Base-by-base conservation (phyloP, 1,140 invertebrate genomes). In the Drosophila funebris region DNA sequence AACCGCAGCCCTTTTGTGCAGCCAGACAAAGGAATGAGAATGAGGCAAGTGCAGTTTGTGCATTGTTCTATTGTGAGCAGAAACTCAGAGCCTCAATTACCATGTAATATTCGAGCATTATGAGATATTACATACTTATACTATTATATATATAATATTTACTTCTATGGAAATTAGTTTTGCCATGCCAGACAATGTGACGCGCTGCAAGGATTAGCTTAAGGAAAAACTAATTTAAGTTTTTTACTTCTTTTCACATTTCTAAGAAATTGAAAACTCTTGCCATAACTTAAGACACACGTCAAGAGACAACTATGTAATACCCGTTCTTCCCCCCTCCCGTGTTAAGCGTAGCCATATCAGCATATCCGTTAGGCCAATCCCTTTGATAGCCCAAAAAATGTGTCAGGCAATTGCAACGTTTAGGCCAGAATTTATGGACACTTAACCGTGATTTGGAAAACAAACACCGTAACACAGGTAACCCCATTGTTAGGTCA, bases 81-180 rank as follows among this genome's bases (percentile, higher is more conserved):
- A 33, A 33, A 6, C 14, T 36, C 37, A 48, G 1, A 58, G 22
- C 57, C 63, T 66, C n/a, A 87, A 87, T 88, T 73, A 75, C 78
- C 83, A 87, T 87, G 82, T 87, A 87, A 87, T 87, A 82, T 70
- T 73, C 53, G 14, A 44, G 78, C 39, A 78, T 87, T 87, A 87
- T 77, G 66, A 41, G 39, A 52, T 82, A 69, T 73, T 72, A 82
- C 60, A 69, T 48, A 31, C 29, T 31, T 31, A 9, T 31, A 9
- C 29, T 31, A 31, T 4, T n/a, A n/a, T n/a, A n/a, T n/a, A 8
- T 8, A 37, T 60, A 58, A 29, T 66, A 37, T 76, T 87, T 71
- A 67, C 75, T 87, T 87, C 83, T 58, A 37, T 16, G 43, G 61
- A 85, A 88, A 67, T 75, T 73, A 27, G 63, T 29, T 82, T 44